These are phyloP conservation scores for Origma solitaria DNA, from an alignment of 2,113 vertebrate species.

Conservation along the genomic window DNA sequence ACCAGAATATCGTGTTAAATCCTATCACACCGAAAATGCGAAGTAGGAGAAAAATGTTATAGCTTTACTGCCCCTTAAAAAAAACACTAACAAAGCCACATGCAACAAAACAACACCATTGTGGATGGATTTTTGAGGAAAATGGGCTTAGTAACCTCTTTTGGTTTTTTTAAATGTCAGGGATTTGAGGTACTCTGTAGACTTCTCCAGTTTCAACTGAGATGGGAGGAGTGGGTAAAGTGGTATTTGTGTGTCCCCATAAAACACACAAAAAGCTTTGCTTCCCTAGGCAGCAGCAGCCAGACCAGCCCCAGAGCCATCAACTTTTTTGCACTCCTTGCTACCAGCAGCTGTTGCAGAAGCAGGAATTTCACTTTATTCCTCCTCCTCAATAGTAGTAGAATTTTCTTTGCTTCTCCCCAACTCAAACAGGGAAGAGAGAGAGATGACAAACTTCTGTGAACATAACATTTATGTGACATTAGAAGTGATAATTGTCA, in stretches of 20 bases:
- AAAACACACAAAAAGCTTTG: not conserved
- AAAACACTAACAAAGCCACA: not conserved
- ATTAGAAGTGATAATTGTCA: not conserved
- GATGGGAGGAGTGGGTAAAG: not conserved
- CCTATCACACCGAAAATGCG: not conserved
- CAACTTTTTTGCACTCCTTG: not conserved
- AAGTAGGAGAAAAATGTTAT: not conserved
- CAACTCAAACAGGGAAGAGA: not conserved
- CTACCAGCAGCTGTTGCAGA: not conserved
- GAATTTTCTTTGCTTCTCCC: not conserved
- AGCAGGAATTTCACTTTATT: not conserved
- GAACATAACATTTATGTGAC: not conserved
- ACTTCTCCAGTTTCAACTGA: not conserved
- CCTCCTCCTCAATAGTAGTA: not conserved
- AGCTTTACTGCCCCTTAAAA: not conserved
- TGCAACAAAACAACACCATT: not conserved
- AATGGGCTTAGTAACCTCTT: not conserved
- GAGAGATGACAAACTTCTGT: not conserved
- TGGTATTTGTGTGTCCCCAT: not conserved
- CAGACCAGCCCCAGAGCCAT: not conserved
- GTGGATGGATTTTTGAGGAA: not conserved
- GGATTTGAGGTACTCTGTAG: not conserved
- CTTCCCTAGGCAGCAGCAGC: not conserved
- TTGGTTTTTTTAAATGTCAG: not conserved
- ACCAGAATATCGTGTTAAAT: slow-evolving; percentile 14